phyloP scores from a whole-genome alignment of 1,140 invertebrate genomes.

The Meloidogyne hapla region DNA sequence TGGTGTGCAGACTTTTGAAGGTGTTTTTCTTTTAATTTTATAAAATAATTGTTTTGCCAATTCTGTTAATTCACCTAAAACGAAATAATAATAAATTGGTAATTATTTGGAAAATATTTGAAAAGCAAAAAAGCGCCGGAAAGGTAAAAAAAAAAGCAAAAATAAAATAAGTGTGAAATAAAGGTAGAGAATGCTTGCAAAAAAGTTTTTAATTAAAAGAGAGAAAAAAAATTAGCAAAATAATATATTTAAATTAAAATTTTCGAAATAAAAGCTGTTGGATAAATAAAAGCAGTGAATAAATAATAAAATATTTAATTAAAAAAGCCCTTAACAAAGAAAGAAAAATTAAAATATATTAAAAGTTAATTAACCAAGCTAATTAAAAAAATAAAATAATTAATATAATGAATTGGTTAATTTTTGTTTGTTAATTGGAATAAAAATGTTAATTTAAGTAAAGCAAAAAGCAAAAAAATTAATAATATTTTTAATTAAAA shows the following conservation, averaged over 20 bases:
- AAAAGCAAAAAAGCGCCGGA: background rate
- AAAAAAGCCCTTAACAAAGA: too few species aligned
- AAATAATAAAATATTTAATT: too few species aligned
- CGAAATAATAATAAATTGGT: background rate
- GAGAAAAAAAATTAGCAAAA: background rate
- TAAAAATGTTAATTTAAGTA: background rate
- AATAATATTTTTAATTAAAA: background rate
- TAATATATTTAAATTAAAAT: too few species aligned
- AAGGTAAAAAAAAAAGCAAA: background rate
- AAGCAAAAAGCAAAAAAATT: slow-evolving; percentile 10
- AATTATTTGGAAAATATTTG: background rate
- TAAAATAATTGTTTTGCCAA: background rate
- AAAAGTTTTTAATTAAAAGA: too few species aligned
- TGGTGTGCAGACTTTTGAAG: background rate
- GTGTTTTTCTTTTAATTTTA: too few species aligned
- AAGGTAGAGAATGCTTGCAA: too few species aligned
- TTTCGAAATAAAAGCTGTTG: too few species aligned
- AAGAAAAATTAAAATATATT: too few species aligned
- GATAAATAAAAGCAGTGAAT: too few species aligned
- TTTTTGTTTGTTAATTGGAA: too few species aligned
- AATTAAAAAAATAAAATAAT: too few species aligned
- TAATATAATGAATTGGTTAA: background rate
- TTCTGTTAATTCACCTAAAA: background rate
- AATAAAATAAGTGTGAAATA: background rate
- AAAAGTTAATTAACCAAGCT: too few species aligned